These are phyloP conservation scores for Euura saliciscinereae DNA, from an alignment of 1,140 invertebrate species.

Conservation along the genomic window DNA sequence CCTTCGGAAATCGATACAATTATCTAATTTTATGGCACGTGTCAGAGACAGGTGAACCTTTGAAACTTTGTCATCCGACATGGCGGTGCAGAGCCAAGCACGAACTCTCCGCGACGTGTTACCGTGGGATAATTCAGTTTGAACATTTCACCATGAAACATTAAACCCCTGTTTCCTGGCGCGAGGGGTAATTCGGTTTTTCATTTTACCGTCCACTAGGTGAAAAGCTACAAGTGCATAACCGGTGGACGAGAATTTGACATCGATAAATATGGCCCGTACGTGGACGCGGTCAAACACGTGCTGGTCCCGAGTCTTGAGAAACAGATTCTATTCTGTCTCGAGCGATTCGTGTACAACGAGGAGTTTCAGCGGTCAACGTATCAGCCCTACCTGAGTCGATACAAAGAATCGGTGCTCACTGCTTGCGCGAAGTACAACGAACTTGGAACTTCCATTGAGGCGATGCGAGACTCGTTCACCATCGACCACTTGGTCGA, in stretches of 20 bases:
- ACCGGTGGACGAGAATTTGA: constrained; percentile 1
- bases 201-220: neutral
- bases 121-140: neutral
- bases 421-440: constrained; percentile 18
- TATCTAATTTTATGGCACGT: neutral
- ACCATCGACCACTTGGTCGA: constrained; percentile 36
- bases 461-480: constrained; percentile 27
- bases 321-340: constrained; percentile 26
- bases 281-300: constrained; percentile 36
- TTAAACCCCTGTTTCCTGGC: too few species aligned
- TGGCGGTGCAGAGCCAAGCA: neutral
- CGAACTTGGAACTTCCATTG: constrained; percentile 15
- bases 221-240: neutral
- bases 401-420: constrained; percentile 26
- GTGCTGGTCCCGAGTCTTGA: constrained; percentile 42
- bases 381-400: constrained; percentile 32
- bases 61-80: neutral
- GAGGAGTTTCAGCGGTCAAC: constrained; percentile 18
- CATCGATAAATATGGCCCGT: constrained; percentile 29
- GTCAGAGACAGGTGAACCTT: neutral
- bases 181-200: too few species aligned
- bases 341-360: constrained; percentile 41
- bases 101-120: neutral
- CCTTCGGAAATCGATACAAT: neutral
- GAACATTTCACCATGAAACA: neutral